phyloP scores from a whole-genome alignment of 2,888 invertebrate genomes.

The Drosophila cognata region DNA sequence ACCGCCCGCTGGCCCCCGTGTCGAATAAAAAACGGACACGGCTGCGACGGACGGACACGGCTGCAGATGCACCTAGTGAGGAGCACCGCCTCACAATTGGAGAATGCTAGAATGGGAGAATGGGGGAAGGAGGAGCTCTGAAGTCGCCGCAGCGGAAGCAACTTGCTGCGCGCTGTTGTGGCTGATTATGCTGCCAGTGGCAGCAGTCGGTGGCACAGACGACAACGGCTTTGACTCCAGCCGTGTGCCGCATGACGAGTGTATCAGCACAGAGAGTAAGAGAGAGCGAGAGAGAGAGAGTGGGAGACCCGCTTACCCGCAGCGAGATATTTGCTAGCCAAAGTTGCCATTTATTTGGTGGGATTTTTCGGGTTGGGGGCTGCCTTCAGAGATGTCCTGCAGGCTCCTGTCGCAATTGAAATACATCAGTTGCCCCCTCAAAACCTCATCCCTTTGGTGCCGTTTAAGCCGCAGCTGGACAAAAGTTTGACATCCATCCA shows the following conservation, averaged over 20 bases:
- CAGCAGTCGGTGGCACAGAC: slow-evolving; percentile 49
- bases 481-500: slow-evolving; percentile 78
- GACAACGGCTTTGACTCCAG: slow-evolving; percentile 49
- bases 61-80: slow-evolving; percentile 69
- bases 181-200: slow-evolving; percentile 83
- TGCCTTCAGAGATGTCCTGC: slow-evolving; percentile 48
- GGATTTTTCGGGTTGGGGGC: background rate
- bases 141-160: slow-evolving; percentile 82
- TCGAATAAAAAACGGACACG: slow-evolving; percentile 66
- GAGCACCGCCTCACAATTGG: slow-evolving; percentile 30
- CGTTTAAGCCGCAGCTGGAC: slow-evolving; percentile 78
- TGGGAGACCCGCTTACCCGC: slow-evolving; percentile 4
- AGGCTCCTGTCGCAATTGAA: slow-evolving; percentile 44
- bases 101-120: slow-evolving; percentile 10
- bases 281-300: background rate
- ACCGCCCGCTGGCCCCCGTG: slow-evolving; percentile 55
- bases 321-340: slow-evolving; percentile 5
- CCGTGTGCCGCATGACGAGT: slow-evolving; percentile 46
- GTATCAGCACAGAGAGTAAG: slow-evolving; percentile 4
- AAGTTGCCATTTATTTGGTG: slow-evolving; percentile 53
- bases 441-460: slow-evolving; percentile 20
- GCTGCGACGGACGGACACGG: slow-evolving; percentile 38
- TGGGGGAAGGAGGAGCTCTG: background rate
- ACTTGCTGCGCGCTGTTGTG: slow-evolving; percentile 82
- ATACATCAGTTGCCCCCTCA: slow-evolving; percentile 10